phyloP scores from a whole-genome alignment of 2,888 invertebrate species.

The Diogma glabrata region DNA sequence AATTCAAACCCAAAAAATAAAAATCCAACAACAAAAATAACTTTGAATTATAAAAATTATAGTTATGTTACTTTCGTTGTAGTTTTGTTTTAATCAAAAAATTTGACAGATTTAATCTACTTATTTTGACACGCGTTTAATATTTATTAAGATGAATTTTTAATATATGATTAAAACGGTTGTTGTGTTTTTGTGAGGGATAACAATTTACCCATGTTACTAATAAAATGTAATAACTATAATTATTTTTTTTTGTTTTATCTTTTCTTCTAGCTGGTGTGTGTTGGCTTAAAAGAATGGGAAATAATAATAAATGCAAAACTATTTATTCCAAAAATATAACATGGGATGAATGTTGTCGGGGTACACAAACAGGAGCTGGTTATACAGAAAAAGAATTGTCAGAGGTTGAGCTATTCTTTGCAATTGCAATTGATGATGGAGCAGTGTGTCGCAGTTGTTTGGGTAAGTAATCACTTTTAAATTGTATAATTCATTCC shows the following conservation, averaged over 20 bases:
- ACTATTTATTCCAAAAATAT: conserved; percentile 65
- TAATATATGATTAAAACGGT: too few relatives aligned
- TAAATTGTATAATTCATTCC: not conserved
- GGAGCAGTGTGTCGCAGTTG: conserved; percentile 34
- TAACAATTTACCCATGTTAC: not conserved
- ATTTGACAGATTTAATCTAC: conserved; percentile 7
- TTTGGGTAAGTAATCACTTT: conserved; percentile 26
- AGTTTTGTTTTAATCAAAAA: not conserved
- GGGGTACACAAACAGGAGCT: conserved; percentile 31
- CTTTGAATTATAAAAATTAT: too few relatives aligned
- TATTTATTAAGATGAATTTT: conserved; percentile 7
- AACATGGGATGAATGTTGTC: conserved; percentile 67
- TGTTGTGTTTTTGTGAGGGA: too few relatives aligned
- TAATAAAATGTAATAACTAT: not conserved
- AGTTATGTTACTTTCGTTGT: not conserved
- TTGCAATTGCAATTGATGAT: conserved; percentile 33
- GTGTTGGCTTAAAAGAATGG: conserved; percentile 76
- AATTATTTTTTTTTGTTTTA: not conserved
- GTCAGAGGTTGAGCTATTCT: conserved; percentile 34
- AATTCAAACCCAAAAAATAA: too few relatives aligned
- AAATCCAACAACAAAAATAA: too few relatives aligned
- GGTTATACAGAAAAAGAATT: conserved; percentile 35
- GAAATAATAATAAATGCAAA: conserved; percentile 73
- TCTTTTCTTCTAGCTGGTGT: conserved; percentile 54
- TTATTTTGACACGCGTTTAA: conserved; percentile 7